A percentile compares a stretch with the other conserved stretches of the same genome.
Evolutionary conservation across 1,140 invertebrate genomes (phyloP).

Genomic region (Physella acuta): DNA sequence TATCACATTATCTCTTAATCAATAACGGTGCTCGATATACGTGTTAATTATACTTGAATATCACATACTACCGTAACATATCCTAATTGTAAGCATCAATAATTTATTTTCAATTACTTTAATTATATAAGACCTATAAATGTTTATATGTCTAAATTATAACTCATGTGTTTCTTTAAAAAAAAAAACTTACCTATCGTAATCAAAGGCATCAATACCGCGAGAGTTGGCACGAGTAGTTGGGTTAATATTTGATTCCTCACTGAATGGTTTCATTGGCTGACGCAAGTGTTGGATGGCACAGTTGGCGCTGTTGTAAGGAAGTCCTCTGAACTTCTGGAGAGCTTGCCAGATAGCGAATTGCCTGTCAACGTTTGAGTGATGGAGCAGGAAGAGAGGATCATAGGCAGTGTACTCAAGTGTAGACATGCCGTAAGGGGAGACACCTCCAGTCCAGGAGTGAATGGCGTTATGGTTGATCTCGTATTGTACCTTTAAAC

Average conservation of each 20-base stretch:
- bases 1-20: not conserved
- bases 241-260: too few relatives aligned
- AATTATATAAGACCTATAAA: not conserved
- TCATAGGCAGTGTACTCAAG: constrained; percentile 33
- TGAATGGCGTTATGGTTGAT: constrained; percentile 35
- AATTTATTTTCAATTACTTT: not conserved
- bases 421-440: too few relatives aligned
- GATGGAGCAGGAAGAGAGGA: constrained; percentile 34
- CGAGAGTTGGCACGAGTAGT: constrained; percentile 9
- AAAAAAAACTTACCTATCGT: constrained; percentile 22
- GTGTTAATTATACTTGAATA: not conserved
- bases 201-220: constrained; percentile 30
- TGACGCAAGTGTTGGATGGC: too few relatives aligned
- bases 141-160: not conserved
- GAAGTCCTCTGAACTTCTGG: too few relatives aligned
- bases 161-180: too few relatives aligned
- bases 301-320: too few relatives aligned
- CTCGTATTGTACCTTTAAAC: constrained; percentile 28
- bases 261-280: too few relatives aligned
- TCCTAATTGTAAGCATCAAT: not conserved
- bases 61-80: not conserved
- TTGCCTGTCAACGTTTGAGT: too few relatives aligned
- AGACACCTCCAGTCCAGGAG: too few relatives aligned
- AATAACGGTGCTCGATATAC: not conserved
- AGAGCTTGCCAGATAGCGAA: too few relatives aligned